Conservation (phyloP, 2,888 invertebrate genomes). For the Leuctra nigra region DNA sequence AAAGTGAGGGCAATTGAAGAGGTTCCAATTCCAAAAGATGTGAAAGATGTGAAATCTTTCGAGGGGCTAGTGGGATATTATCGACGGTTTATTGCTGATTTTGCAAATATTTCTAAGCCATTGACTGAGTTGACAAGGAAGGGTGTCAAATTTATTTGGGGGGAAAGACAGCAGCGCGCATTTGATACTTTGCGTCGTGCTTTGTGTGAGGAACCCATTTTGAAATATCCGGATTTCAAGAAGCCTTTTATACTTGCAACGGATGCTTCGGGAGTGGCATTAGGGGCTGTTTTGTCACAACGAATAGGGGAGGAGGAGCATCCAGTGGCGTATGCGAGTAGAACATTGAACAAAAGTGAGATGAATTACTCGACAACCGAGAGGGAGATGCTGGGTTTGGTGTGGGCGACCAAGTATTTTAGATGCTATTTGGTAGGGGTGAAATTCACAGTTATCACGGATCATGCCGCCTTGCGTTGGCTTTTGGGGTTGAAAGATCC, state of each 20-base stretch:
- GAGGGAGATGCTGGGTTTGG: slow-evolving; percentile 26
- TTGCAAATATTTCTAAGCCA: slow-evolving; percentile 31
- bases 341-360: slow-evolving; percentile 21
- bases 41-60: slow-evolving; percentile 29
- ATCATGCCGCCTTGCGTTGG: slow-evolving; percentile 6
- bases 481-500: slow-evolving; percentile 15
- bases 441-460: slow-evolving; percentile 15
- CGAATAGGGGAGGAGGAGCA: slow-evolving; percentile 18
- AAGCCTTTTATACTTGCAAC: slow-evolving; percentile 26
- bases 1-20: slow-evolving; percentile 24
- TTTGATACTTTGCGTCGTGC: slow-evolving; percentile 26
- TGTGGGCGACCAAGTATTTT: slow-evolving; percentile 25
- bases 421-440: slow-evolving; percentile 12
- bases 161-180: slow-evolving; percentile 23
- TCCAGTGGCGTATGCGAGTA: slow-evolving; percentile 28
- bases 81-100: slow-evolving; percentile 32
- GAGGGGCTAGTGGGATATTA: slow-evolving; percentile 34
- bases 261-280: slow-evolving; percentile 25
- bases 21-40: slow-evolving; percentile 21
- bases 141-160: slow-evolving; percentile 28
- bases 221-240: slow-evolving; percentile 28
- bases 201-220: slow-evolving; percentile 26
- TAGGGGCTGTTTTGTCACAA: slow-evolving; percentile 27
- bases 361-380: slow-evolving; percentile 22
- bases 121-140: slow-evolving; percentile 31